phyloP scores from a whole-genome alignment of 2,797 vertebrate genomes.

The Karalla daura region DNA sequence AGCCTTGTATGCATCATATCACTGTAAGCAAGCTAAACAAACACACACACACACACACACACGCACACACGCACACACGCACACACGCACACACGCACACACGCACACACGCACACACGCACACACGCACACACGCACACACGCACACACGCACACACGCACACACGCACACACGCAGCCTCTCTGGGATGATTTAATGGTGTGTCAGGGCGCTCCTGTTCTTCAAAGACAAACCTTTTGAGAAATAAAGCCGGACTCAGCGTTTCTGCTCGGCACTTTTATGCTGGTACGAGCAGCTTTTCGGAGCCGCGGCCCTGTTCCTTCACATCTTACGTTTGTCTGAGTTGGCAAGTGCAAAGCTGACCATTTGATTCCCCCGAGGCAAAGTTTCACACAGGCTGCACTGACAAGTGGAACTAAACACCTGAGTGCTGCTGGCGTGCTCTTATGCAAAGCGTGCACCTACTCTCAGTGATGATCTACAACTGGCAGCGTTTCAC shows the following conservation, averaged over 20 bases:
- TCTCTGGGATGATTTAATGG: conserved; percentile 50
- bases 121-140: no score
- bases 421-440: neutral
- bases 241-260: conserved; percentile 51
- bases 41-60: conserved; percentile 28
- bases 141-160: no score
- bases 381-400: conserved; percentile 30
- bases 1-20: conserved; percentile 34
- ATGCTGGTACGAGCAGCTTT: conserved; percentile 54
- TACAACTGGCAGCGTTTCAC: neutral
- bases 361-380: conserved; percentile 45
- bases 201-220: conserved; percentile 47
- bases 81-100: conserved; percentile 24
- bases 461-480: neutral
- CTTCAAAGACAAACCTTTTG: conserved; percentile 52
- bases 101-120: no score
- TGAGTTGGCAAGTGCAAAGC: conserved; percentile 33
- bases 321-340: conserved; percentile 39
- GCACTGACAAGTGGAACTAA: conserved; percentile 19
- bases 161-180: conserved; percentile 22
- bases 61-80: conserved; percentile 25
- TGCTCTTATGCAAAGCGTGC: conserved; percentile 7
- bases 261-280: conserved; percentile 45
- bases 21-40: conserved; percentile 43
- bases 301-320: conserved; percentile 5